phyloP scores from a whole-genome alignment of 2,113 vertebrate species.

The Ammodramus savannarum region DNA sequence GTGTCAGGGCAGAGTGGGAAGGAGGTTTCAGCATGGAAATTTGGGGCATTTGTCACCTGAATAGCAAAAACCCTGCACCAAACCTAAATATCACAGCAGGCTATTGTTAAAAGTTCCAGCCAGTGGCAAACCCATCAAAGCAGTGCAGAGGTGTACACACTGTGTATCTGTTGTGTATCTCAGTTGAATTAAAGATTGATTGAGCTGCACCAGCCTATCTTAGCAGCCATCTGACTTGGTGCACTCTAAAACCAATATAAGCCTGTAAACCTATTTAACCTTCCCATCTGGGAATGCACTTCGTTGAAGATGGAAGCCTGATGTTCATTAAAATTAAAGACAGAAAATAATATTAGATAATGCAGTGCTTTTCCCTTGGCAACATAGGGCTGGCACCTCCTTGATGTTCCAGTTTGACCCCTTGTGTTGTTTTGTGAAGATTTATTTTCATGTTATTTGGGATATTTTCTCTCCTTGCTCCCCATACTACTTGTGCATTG shows the following conservation, averaged over 20 bases:
- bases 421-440: background rate
- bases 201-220: background rate
- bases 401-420: background rate
- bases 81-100: background rate
- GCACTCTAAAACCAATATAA: conserved; percentile 22
- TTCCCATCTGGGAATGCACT: background rate
- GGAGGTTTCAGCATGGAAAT: background rate
- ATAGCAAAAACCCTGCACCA: background rate
- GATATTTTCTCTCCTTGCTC: background rate
- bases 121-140: background rate
- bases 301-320: background rate
- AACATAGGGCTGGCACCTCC: background rate
- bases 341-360: background rate
- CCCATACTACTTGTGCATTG: fast-evolving
- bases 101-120: background rate
- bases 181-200: background rate
- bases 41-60: background rate
- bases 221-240: background rate
- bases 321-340: conserved; percentile 35
- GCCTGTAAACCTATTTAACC: conserved; percentile 1
- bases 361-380: background rate
- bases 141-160: background rate
- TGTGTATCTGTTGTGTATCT: background rate
- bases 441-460: background rate
- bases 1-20: background rate